Base-by-base conservation (phyloP, 2,113 vertebrate genomes). In the Sardina pilchardus region DNA sequence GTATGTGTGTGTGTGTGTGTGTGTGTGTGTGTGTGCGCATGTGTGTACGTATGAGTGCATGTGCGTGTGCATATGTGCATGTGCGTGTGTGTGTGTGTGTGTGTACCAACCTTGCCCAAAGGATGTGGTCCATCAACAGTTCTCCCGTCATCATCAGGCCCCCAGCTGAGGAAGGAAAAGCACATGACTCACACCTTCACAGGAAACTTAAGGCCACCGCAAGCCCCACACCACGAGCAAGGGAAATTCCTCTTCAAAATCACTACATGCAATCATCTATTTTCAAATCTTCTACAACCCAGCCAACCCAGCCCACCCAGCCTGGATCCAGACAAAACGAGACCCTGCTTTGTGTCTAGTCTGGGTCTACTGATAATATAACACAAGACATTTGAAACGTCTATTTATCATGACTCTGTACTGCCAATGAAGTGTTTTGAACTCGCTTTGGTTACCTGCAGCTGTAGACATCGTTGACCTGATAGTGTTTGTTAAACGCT, bases 391-490 rank as follows among this genome's bases (percentile, higher is more conserved):
- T 42, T 4, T 42, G 39, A 42, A 42, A 42, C 0, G 39, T 42
- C 39, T 42, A 42, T 42, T 42, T 42, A 42, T 42, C 39, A 42
- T 42, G 39, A 42, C 4, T 2, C 39, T 2, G 39, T 42, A 4
- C 39, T 42, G 39, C 39, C 39, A 42, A 1, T 42, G 39, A 42
- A 42, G 39, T 42, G 39, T 42, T 4, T 4, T 42, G 19, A 63
- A 24, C 21, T 63, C n/a, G 19, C 36, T 19, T 12, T 30, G 17
- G 90, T 88, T 89, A 99, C 98, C 98, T 99, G 96, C 98, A 99
- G 94, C 98, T 99, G 94, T 99, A 99, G 93, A 99, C 96, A 90
- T 99, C 98, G 0, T 99, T 99, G 93, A 99, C 95, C 94, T 99
- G 98, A 89, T 99, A 99, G 91, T 99, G 98, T 91, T 99, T 99